Conservation (phyloP, 2,797 vertebrate genomes). For the Poecile montanus region DNA sequence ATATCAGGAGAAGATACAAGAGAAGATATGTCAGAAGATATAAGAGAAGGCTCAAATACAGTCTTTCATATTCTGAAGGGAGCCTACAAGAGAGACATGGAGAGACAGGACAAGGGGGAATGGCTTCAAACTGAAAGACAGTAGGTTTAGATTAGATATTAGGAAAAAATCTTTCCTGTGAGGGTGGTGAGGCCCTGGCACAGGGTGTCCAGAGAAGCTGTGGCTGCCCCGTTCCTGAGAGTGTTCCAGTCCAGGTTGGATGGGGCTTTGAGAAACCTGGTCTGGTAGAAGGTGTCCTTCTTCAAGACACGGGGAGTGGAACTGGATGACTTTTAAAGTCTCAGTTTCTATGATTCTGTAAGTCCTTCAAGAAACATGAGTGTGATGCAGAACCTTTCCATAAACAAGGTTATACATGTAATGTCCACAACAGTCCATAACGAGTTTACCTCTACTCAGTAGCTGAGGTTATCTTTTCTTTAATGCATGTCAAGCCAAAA, state of each 20-base stretch:
- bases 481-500: background rate
- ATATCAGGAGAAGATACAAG: no score
- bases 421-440: background rate
- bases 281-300: rapidly evolving
- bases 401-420: background rate
- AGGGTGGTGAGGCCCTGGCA: background rate
- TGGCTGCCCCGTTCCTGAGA: background rate
- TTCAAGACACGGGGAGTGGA: background rate
- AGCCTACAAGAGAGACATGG: background rate
- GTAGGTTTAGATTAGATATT: background rate
- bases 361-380: background rate
- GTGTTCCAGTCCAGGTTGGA: background rate
- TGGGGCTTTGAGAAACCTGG: background rate
- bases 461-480: background rate
- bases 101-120: background rate
- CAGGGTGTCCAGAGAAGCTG: background rate
- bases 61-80: background rate
- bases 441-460: background rate
- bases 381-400: background rate
- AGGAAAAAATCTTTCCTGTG: background rate
- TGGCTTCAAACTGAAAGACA: background rate
- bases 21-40: no score
- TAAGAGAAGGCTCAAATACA: background rate
- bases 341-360: rapidly evolving
- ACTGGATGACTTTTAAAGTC: background rate